Base-by-base conservation (phyloP, 2,888 invertebrate species). In the Leptopterna dolabrata region DNA sequence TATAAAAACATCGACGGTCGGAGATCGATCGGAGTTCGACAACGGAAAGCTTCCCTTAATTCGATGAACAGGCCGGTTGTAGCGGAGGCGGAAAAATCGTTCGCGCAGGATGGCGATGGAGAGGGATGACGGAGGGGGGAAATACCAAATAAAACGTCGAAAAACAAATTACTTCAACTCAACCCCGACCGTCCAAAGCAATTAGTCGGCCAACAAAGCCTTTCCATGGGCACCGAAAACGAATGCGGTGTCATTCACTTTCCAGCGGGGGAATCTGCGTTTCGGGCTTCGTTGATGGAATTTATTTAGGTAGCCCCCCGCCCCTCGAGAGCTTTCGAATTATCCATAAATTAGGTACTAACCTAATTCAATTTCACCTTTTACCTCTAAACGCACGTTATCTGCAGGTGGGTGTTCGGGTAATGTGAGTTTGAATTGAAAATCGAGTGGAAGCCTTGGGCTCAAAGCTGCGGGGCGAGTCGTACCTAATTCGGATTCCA, bases 131-230 rank as follows among this genome's bases (percentile, higher is more conserved):
- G 70, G 73, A n/a, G 73, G n/a, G 19, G 73, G 73, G 30, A n/a
- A 36, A 36, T 29, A 13, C 30, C 73, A 73, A 36, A 76, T 76
- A 76, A 76, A 76, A 76, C 76, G 76, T n/a, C 36, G 76, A 45
- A 76, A n/a, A 76, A 76, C 76, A 76, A 76, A 76, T 76, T 76
- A 43, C 76, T 41, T 43, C 45, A 43, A 41, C 45, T 45, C 76
- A 45, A 76, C 43, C 19, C 76, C 43, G n/a, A 24, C 41, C 76
- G 43, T 76, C 41, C 76, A 24, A 76, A 76, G 76, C 76, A 76
- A 76, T 76, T 76, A 76, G 76, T 76, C 76, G 76, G 45, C 16
- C 41, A 19, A 76, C 76, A 76, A 76, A 76, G 76, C 76, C 43
- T 76, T 76, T 43, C 24, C 55, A n/a, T n/a, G 2, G 55, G 45